Evolutionary conservation across 2,888 invertebrate genomes (phyloP).

Genomic region (Mayetiola destructor): DNA sequence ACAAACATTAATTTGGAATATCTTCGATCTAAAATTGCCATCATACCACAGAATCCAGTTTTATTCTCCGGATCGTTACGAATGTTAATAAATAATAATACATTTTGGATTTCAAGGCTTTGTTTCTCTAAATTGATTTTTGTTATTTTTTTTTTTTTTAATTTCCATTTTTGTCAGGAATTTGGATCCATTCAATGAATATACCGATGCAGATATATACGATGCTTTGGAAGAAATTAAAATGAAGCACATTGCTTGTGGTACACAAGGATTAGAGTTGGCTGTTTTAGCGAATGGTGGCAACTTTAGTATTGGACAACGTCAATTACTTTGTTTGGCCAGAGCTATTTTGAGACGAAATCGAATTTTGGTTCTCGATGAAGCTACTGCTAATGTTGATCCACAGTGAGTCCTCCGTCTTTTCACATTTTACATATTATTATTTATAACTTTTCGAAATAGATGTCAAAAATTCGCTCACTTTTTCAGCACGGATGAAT

Average conservation of each 20-base stretch:
- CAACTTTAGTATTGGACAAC: slow-evolving; percentile 48
- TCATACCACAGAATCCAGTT: slow-evolving; percentile 44
- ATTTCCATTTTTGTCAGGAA: slow-evolving; percentile 39
- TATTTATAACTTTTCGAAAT: neutral
- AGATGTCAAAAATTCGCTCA: neutral
- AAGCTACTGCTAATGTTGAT: slow-evolving; percentile 51
- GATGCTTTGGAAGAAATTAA: slow-evolving; percentile 56
- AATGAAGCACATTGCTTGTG: slow-evolving; percentile 39
- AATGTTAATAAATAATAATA: slow-evolving; percentile 21
- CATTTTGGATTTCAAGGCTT: too few relatives aligned
- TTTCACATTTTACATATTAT: neutral
- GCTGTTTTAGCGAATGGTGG: slow-evolving; percentile 42
- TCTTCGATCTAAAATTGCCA: slow-evolving; percentile 45
- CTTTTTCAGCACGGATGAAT: slow-evolving; percentile 44
- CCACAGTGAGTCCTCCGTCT: slow-evolving; percentile 28
- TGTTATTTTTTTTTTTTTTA: too few relatives aligned
- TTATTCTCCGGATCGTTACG: slow-evolving; percentile 40
- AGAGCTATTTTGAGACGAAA: slow-evolving; percentile 66
- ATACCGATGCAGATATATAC: slow-evolving; percentile 54
- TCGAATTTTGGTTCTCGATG: slow-evolving; percentile 56
- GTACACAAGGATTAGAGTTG: slow-evolving; percentile 37
- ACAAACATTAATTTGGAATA: slow-evolving; percentile 43
- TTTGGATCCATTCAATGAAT: slow-evolving; percentile 60
- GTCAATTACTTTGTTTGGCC: slow-evolving; percentile 64
- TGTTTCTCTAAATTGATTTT: too few relatives aligned